These are phyloP conservation scores for Oxyruncus cristatus DNA, from an alignment of 2,113 vertebrate genomes.

Conservation along the genomic window DNA sequence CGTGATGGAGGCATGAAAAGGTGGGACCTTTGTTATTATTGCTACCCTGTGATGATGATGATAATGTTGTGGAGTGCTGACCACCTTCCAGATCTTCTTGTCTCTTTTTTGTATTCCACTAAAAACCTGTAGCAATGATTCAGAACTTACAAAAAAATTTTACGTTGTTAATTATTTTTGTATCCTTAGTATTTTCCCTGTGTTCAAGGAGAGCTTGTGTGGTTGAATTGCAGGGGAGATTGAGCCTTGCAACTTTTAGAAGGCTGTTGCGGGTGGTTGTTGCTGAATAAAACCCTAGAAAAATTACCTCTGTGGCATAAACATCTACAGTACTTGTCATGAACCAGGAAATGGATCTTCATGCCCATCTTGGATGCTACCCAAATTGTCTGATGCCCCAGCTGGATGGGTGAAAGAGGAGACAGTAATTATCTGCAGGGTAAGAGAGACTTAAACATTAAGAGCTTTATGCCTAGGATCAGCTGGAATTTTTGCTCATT, in stretches of 20 bases:
- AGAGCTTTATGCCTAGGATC: slow-evolving; percentile 18
- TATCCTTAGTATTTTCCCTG: neutral
- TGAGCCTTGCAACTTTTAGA: neutral
- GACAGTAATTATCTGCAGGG: slow-evolving; percentile 44
- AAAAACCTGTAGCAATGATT: neutral
- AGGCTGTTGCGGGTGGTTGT: neutral
- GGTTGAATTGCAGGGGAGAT: neutral
- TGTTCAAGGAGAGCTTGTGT: neutral
- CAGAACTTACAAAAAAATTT: neutral
- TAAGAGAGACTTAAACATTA: slow-evolving; percentile 39
- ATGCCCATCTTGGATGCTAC: slow-evolving; percentile 28
- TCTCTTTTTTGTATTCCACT: neutral
- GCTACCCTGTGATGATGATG: neutral
- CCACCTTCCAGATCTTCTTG: neutral
- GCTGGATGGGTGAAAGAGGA: slow-evolving; percentile 38
- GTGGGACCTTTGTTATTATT: neutral
- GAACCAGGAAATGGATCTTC: slow-evolving; percentile 30
- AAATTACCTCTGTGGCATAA: neutral
- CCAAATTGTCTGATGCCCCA: slow-evolving; percentile 51
- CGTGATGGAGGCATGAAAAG: neutral
- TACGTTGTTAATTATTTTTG: neutral
- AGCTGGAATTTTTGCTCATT: slow-evolving; percentile 47
- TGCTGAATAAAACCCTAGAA: neutral
- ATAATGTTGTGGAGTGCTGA: neutral
- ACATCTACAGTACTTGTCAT: neutral